These are phyloP conservation scores for Catharus fuscescens DNA, from an alignment of 2,113 vertebrate genomes.

Conservation along the genomic window DNA sequence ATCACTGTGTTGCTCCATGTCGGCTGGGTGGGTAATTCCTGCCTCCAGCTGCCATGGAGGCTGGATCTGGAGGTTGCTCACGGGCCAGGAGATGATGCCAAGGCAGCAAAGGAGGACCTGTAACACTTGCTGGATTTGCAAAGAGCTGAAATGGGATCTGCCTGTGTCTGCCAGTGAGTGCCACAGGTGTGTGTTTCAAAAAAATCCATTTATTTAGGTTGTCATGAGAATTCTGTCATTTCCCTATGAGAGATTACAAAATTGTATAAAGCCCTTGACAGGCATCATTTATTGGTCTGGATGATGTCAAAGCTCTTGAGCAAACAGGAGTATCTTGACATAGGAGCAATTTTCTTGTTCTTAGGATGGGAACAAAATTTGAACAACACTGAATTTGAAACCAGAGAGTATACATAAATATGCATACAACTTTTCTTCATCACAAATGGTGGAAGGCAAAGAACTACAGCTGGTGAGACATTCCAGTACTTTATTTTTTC, in stretches of 20 bases:
- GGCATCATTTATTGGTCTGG: not conserved
- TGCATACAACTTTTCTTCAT: not conserved
- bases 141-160: not conserved
- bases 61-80: not conserved
- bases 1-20: not conserved
- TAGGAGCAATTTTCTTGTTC: not conserved
- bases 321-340: not conserved
- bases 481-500: not conserved
- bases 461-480: not conserved
- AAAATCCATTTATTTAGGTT: not conserved
- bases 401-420: not conserved
- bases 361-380: accelerated
- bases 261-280: not conserved
- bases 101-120: not conserved
- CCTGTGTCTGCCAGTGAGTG: not conserved
- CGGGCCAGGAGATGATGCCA: not conserved
- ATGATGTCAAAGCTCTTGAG: not conserved
- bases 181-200: not conserved
- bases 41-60: not conserved
- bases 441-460: not conserved
- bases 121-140: not conserved
- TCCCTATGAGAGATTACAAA: not conserved
- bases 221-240: not conserved
- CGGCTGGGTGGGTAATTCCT: not conserved
- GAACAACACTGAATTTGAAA: not conserved